Conservation (phyloP, 35 echinoderm and acorn worm species). For the Acanthaster planci region DNA sequence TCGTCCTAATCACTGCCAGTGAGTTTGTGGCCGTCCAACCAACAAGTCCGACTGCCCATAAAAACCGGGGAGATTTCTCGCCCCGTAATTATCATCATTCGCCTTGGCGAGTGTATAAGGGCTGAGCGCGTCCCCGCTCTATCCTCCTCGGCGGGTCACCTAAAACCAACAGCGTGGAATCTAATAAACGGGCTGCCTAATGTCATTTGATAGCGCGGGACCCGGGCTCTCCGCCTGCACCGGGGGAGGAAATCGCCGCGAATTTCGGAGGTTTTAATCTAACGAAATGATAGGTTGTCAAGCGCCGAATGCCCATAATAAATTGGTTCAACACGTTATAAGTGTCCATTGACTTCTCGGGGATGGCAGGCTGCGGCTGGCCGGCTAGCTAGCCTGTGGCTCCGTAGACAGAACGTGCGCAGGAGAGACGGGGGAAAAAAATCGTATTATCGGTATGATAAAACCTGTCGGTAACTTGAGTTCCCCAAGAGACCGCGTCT, state of each 20-base stretch:
- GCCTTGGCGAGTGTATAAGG: no score
- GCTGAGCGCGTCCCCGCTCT: no score
- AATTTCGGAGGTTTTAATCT: slow-evolving; percentile 30
- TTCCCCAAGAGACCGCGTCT: no score
- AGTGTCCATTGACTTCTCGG: slow-evolving; percentile 20
- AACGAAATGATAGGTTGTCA: slow-evolving; percentile 29
- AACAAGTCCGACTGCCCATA: no score
- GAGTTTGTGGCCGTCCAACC: no score
- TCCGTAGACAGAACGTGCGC: background rate
- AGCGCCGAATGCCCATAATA: slow-evolving; percentile 25
- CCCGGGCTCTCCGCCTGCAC: slow-evolving; percentile 1
- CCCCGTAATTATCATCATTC: no score
- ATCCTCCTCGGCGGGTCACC: background rate
- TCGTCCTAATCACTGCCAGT: no score
- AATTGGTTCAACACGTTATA: slow-evolving; percentile 34
- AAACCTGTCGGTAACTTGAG: background rate
- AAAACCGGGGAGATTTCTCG: no score
- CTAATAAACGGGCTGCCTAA: slow-evolving; percentile 17
- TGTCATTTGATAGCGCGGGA: slow-evolving; percentile 19
- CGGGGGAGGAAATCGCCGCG: slow-evolving; percentile 26
- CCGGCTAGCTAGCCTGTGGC: no score
- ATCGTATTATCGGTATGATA: slow-evolving; percentile 16
- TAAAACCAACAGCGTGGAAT: slow-evolving; percentile 16
- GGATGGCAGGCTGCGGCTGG: background rate
- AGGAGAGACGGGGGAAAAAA: background rate